Percentiles rank a stretch among this genome's conserved stretches.
phyloP scores from a whole-genome alignment of 1,140 invertebrate species.

The Lepidurus apus region DNA sequence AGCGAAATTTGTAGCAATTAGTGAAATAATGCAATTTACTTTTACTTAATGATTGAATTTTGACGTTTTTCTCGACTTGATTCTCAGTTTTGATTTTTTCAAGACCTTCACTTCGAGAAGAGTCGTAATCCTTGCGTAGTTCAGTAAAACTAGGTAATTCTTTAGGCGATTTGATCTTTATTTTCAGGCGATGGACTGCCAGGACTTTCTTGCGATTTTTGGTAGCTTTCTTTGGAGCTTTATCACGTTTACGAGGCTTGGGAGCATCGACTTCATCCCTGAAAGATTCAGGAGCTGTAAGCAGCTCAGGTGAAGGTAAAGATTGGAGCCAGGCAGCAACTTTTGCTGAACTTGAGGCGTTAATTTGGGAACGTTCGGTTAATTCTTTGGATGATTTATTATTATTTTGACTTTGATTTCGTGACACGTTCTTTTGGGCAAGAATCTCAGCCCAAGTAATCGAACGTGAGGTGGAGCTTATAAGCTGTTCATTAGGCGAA shows the following conservation, averaged over 20 bases:
- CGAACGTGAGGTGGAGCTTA: not conserved
- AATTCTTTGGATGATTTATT: not conserved
- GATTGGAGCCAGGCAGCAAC: not conserved
- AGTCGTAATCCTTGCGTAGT: not conserved
- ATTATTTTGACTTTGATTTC: not conserved
- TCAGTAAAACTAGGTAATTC: not conserved
- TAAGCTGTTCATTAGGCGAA: not conserved
- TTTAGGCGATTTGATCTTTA: slow-evolving; percentile 1
- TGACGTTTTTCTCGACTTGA: not conserved
- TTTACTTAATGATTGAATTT: not conserved
- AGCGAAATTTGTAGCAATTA: not conserved
- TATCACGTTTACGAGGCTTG: not conserved
- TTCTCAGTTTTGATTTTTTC: not conserved
- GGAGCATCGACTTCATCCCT: not conserved
- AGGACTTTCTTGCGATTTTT: not conserved
- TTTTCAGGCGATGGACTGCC: not conserved
- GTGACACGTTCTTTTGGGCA: not conserved
- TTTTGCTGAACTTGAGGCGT: not conserved
- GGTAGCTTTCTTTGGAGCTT: not conserved
- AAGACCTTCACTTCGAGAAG: not conserved
- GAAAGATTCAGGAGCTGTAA: not conserved
- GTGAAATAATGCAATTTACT: not conserved
- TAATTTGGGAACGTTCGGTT: not conserved
- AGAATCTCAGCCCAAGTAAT: not conserved
- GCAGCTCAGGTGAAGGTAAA: not conserved